phyloP scores from a whole-genome alignment of 2,797 vertebrate genomes.

The Nyctalus aviator region DNA sequence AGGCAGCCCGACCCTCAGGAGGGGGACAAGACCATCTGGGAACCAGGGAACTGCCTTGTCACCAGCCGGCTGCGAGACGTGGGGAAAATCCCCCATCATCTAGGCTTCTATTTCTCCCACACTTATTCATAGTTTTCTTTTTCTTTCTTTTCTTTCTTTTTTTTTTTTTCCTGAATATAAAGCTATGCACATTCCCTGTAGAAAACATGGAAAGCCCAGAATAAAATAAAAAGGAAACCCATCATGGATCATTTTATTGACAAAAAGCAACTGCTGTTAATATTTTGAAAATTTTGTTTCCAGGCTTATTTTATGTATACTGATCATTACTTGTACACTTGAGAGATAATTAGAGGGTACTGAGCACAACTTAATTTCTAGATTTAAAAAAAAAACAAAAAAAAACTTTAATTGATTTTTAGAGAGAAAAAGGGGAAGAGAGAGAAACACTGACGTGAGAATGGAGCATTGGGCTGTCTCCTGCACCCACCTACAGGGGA shows the following conservation, averaged over 20 bases:
- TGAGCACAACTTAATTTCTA: not conserved
- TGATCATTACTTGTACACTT: not conserved
- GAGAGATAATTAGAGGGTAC: not conserved
- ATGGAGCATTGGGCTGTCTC: not conserved
- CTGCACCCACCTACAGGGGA: not conserved
- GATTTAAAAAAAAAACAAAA: not conserved
- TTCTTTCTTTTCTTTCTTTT: not conserved
- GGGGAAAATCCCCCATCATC: not conserved
- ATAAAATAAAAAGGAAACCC: slow-evolving; percentile 27
- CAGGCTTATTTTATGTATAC: not conserved
- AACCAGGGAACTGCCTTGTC: not conserved
- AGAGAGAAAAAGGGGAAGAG: not conserved
- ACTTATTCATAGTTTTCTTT: not conserved
- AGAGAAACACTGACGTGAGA: not conserved
- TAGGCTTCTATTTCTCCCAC: not conserved
- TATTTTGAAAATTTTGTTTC: slow-evolving; percentile 19
- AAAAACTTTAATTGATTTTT: not conserved
- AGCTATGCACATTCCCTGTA: not conserved
- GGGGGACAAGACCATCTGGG: fast-evolving
- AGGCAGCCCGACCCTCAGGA: not conserved
- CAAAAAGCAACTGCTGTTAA: not conserved
- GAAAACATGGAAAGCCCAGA: not conserved
- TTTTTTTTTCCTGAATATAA: not conserved
- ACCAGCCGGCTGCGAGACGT: not conserved
- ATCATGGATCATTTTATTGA: not conserved